Percentiles rank a stretch among this genome's conserved stretches.
Conservation (phyloP, 2,113 vertebrate genomes). For the Labeo rohita region DNA sequence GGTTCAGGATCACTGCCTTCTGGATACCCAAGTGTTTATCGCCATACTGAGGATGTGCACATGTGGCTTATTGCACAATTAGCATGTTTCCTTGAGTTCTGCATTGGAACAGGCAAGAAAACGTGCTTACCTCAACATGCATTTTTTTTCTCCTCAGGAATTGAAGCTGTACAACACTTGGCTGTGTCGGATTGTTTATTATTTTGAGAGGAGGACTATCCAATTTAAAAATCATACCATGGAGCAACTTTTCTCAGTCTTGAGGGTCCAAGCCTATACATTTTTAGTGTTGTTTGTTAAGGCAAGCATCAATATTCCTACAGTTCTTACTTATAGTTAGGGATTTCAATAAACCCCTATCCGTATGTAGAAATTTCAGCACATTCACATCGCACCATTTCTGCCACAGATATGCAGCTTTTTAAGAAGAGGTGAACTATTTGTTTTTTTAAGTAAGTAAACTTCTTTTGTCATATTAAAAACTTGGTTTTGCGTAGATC, state of each 20-base stretch:
- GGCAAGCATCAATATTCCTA: not conserved
- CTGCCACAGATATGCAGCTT: not conserved
- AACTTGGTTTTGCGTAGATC: too few relatives aligned
- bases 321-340: not conserved
- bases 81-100: not conserved
- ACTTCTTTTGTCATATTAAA: too few relatives aligned
- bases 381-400: not conserved
- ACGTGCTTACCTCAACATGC: not conserved
- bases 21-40: not conserved
- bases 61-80: not conserved
- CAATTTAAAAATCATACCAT: not conserved
- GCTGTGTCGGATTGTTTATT: not conserved
- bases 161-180: not conserved
- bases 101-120: not conserved
- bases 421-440: not conserved
- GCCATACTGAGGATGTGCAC: not conserved
- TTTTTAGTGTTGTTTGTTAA: not conserved
- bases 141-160: not conserved
- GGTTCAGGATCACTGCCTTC: constrained; percentile 32
- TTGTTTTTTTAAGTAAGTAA: not conserved
- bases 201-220: not conserved
- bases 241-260: not conserved
- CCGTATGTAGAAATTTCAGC: not conserved
- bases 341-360: not conserved
- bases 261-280: not conserved